Evolutionary conservation across 1,140 invertebrate species (phyloP).

Genomic region (Drosophila orena): DNA sequence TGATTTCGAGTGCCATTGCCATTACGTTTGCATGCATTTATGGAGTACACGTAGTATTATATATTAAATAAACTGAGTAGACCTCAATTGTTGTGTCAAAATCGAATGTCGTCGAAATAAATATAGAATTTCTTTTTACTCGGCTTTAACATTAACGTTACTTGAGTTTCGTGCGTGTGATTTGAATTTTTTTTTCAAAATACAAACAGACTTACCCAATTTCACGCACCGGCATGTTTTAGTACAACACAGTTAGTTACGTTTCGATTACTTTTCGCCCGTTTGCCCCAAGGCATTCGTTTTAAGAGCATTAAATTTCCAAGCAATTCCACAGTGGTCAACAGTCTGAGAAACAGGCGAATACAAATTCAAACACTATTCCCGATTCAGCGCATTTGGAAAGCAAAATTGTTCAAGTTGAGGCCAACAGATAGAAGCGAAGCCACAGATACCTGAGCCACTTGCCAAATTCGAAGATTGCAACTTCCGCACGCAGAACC

Average conservation of each 20-base stretch:
- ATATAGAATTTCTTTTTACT: conserved; percentile 10
- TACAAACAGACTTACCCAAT: conserved; percentile 4
- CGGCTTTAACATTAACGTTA: conserved; percentile 7
- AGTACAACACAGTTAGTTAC: conserved; percentile 15
- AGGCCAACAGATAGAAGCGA: neutral
- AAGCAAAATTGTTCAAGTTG: conserved; percentile 43
- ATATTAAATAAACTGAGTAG: neutral
- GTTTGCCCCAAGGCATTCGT: neutral
- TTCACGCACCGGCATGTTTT: conserved; percentile 53
- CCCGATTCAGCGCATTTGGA: conserved; percentile 8
- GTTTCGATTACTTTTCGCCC: neutral
- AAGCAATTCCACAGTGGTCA: conserved; percentile 20
- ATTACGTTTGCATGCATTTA: too few relatives aligned
- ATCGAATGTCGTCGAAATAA: neutral
- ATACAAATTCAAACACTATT: conserved; percentile 16
- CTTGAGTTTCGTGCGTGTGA: conserved; percentile 15
- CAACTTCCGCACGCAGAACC: too few relatives aligned
- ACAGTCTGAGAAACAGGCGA: conserved; percentile 3
- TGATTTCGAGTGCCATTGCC: too few relatives aligned
- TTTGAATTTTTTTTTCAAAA: neutral
- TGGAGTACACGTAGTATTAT: too few relatives aligned
- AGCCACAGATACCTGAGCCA: neutral
- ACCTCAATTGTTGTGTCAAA: conserved; percentile 3
- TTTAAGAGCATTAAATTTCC: conserved; percentile 15
- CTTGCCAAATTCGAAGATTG: neutral